Evolutionary conservation across 2,888 invertebrate genomes (phyloP).

Genomic region (Pandemis corylana): DNA sequence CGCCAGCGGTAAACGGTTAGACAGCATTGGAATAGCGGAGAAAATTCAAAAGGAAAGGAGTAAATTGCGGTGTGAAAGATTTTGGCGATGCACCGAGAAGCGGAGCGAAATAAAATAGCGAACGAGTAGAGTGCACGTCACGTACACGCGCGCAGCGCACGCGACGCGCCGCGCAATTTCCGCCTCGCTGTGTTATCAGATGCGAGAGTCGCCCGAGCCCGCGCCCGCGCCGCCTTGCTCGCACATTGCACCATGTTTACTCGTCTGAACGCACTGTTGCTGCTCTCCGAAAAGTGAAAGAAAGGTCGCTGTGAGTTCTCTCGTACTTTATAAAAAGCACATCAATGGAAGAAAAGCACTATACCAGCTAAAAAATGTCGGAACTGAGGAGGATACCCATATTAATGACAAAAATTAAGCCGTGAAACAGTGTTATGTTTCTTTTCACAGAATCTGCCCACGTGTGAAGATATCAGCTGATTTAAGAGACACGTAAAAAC

Average conservation of each 20-base stretch:
- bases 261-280: constrained; percentile 57
- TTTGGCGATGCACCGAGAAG: constrained; percentile 60
- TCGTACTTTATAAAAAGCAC: too few relatives aligned
- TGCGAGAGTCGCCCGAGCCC: constrained; percentile 55
- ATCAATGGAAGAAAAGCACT: too few relatives aligned
- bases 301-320: not conserved
- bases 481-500: too few relatives aligned
- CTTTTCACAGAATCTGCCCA: too few relatives aligned
- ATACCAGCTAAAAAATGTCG: too few relatives aligned
- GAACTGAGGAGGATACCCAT: too few relatives aligned
- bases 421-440: too few relatives aligned
- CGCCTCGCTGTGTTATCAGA: constrained; percentile 71
- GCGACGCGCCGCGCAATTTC: constrained; percentile 80
- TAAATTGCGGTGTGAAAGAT: constrained; percentile 58
- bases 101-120: constrained; percentile 71
- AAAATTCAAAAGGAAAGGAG: constrained; percentile 47
- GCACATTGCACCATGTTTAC: constrained; percentile 46
- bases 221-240: constrained; percentile 56
- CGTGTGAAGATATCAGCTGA: too few relatives aligned
- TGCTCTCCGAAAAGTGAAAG: constrained; percentile 42
- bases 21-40: constrained; percentile 40
- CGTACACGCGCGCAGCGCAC: constrained; percentile 75
- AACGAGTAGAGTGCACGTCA: constrained; percentile 74
- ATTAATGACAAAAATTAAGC: too few relatives aligned
- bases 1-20: constrained; percentile 21